Base-by-base conservation (phyloP, 2,797 vertebrate genomes). In the Sitta carolinensis region DNA sequence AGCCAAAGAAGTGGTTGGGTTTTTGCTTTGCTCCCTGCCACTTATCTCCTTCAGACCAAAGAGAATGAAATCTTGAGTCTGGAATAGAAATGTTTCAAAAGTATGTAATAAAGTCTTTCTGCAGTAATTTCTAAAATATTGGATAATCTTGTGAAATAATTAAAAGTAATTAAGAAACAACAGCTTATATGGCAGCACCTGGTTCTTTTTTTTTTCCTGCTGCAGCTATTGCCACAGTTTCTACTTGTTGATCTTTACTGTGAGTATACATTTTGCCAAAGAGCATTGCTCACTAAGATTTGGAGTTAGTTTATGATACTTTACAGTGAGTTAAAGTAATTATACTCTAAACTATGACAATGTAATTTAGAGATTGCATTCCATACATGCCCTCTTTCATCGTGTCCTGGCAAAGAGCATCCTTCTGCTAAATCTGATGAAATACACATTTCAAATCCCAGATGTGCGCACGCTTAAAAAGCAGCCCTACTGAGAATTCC, bases 331-430 rank as follows among this genome's bases (percentile, higher is more conserved):
- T 61, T 79, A 43, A 63, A 84, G 62, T 94, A 93, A 94, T 94
- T 84, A 67, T 40, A 38, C 61, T 82, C 38, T 81, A 66, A 87
- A 80, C 67, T 77, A 47, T 77, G 82, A 74, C 63, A 81, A 48
- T 75, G 50, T 94, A 87, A 82, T 90, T 89, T 75, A 52, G 76
- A 88, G 62, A 77, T 68, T 88, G 83, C 90, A 64, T 91, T 94
- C 94, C 83, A 66, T 83, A 69, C 79, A 55, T 94, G 76, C 30
- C 38, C 64, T n/a, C 51, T 89, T 90, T 73, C 26, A 30, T 83
- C n/a, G 0, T 87, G 73, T 93, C 93, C 72, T 93, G 83, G 85
- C 82, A 86, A 66, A 72, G 69, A 55, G 77, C 36, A 43, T 80
- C 62, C 42, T 89, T 89, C 43, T 76, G 40, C 78, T 93, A 78